Base-by-base conservation (phyloP, 2,888 invertebrate genomes). In the Polymixis flavicincta region DNA sequence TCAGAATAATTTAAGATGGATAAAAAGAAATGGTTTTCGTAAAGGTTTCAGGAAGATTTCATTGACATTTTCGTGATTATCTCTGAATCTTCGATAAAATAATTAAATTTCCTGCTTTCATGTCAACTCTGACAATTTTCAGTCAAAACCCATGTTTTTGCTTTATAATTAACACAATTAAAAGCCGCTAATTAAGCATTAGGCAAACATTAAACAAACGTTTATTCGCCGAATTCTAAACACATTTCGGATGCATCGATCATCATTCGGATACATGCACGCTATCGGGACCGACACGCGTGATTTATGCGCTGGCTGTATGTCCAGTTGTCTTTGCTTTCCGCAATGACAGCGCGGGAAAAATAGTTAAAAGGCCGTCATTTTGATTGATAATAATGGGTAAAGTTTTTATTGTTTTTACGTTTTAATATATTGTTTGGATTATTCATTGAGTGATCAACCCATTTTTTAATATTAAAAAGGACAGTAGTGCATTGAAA, bases 191-290 rank as follows among this genome's bases (percentile, higher is more conserved):
- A 70, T 74, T 67, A 74, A 71, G 32, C 60, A 80, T 73, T 79
- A 72, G 37, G 42, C 63, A 68, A 64, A 75, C 61, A 81, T 76
- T 72, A 76, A 73, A 82, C 76, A 71, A 77, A 80, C 70, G 37
- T 61, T 60, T 59, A 74, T 74, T 74, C 71, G 73, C 71, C 52
- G 70, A 80, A 83, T 77, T 80, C 76, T 76, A 88, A 87, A 84
- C 85, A 82, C 82, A 84, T 87, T 83, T 86, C 66, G 75, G 74
- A 80, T 74, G 85, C 89, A 88, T 88, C 89, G 78, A 89, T 88
- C 89, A 88, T 86, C 79, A 83, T 80, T 84, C 74, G 79, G 82
- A 79, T 82, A 75, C 86, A 71, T 74, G 81, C 80, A 72, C 64
- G 84, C 84, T 81, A 85, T 87, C 82, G 82, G 71, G 71, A 59